These are phyloP conservation scores for Orientallactaga bullata DNA, from an alignment of 2,113 vertebrate species.

Conservation along the genomic window DNA sequence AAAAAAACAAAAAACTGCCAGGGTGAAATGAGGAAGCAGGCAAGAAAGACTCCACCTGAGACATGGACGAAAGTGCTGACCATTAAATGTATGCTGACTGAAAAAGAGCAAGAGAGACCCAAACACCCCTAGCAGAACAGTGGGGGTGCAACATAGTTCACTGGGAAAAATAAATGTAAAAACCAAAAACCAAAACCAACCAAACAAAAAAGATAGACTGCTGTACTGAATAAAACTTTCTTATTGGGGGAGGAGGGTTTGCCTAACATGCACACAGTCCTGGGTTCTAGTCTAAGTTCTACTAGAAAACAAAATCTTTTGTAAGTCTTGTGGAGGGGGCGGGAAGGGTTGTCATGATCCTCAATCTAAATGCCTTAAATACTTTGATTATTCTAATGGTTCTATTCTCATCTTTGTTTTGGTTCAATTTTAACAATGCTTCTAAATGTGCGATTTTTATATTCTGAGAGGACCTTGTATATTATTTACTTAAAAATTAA, in stretches of 20 bases:
- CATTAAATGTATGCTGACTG: background rate
- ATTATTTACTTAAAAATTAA: background rate
- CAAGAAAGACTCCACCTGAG: background rate
- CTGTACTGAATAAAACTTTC: background rate
- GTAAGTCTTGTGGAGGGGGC: too few species aligned
- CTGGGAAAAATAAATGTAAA: too few species aligned
- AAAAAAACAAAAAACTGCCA: too few species aligned
- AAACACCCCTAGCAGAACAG: background rate
- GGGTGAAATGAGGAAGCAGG: background rate
- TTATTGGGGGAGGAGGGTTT: background rate
- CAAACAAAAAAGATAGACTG: too few species aligned
- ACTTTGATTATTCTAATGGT: background rate
- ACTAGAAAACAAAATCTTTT: background rate
- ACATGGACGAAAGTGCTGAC: background rate
- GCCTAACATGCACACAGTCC: background rate
- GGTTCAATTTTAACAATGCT: background rate
- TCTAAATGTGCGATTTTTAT: background rate
- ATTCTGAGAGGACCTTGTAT: background rate
- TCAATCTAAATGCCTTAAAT: background rate
- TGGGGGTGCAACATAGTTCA: background rate
- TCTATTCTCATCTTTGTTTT: conserved; percentile 47
- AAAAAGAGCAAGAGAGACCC: background rate
- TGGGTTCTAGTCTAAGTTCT: background rate
- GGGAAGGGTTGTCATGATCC: too few species aligned
- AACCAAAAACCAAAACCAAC: too few species aligned